phyloP scores from a whole-genome alignment of 1,140 invertebrate species.

The Apis dorsata region DNA sequence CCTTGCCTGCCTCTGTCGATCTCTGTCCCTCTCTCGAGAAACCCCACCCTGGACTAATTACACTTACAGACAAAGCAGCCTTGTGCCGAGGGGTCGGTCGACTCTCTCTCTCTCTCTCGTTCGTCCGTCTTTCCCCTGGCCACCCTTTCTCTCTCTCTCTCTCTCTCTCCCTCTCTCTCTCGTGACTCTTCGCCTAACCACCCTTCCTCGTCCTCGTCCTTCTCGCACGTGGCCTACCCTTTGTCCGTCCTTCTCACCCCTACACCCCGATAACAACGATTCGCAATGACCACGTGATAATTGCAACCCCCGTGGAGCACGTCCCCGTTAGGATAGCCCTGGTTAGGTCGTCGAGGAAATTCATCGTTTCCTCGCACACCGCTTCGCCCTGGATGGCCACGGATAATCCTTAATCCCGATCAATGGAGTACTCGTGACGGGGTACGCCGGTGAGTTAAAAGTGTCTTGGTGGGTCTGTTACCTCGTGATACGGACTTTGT shows the following conservation, averaged over 20 bases:
- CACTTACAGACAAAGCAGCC: slow-evolving; percentile 71
- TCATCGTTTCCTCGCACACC: slow-evolving; percentile 67
- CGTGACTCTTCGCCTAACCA: too few relatives aligned
- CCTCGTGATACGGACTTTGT: slow-evolving; percentile 44
- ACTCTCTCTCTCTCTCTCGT: slow-evolving; percentile 65
- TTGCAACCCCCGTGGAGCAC: slow-evolving; percentile 73
- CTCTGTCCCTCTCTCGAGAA: slow-evolving; percentile 60
- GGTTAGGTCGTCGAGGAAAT: slow-evolving; percentile 71
- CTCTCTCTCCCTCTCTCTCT: slow-evolving; percentile 33
- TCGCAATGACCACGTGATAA: slow-evolving; percentile 79
- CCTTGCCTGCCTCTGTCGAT: slow-evolving; percentile 26
- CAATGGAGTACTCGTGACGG: slow-evolving; percentile 46
- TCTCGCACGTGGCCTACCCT: slow-evolving; percentile 28
- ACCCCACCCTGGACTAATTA: slow-evolving; percentile 79
- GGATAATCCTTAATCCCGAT: slow-evolving; percentile 56
- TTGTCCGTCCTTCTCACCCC: slow-evolving; percentile 26
- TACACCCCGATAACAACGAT: slow-evolving; percentile 74
- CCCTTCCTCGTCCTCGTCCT: slow-evolving; percentile 18
- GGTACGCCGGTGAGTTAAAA: slow-evolving; percentile 45
- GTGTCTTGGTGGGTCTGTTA: slow-evolving; percentile 49
- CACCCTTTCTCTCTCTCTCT: slow-evolving; percentile 48
- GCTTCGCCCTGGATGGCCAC: slow-evolving; percentile 49
- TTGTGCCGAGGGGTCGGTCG: slow-evolving; percentile 70
- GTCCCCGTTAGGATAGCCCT: slow-evolving; percentile 58
- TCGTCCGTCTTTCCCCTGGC: slow-evolving; percentile 8